Conservation (phyloP, 1,140 invertebrate species). For the Neodiprion virginianus region DNA sequence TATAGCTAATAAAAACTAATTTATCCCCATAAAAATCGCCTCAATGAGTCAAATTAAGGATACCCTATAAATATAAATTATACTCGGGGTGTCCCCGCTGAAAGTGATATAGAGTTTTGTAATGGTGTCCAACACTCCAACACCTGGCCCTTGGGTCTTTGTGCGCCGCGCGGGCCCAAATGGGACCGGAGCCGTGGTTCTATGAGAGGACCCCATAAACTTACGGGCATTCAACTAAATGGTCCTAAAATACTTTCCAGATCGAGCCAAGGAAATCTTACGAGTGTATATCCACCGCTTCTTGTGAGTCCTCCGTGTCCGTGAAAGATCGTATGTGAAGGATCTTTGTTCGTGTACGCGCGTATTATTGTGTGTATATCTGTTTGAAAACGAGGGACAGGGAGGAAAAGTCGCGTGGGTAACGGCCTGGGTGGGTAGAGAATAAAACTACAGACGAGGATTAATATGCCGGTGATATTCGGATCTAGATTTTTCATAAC, state of each 20-base stretch:
- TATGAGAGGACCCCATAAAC: slow-evolving; percentile 43
- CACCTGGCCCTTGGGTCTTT: slow-evolving; percentile 46
- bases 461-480: slow-evolving; percentile 25
- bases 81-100: slow-evolving; percentile 37
- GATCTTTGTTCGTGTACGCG: not conserved
- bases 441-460: slow-evolving; percentile 46
- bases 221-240: slow-evolving; percentile 42
- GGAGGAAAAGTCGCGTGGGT: not conserved
- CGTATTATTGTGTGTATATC: not conserved
- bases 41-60: slow-evolving; percentile 45
- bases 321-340: not conserved
- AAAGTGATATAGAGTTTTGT: slow-evolving; percentile 55
- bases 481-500: not conserved
- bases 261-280: slow-evolving; percentile 17
- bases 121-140: slow-evolving; percentile 48
- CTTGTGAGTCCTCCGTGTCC: not conserved
- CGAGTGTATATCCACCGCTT: not conserved
- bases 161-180: slow-evolving; percentile 31
- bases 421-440: slow-evolving; percentile 33
- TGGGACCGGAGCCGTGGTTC: slow-evolving; percentile 27
- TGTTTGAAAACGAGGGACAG: not conserved
- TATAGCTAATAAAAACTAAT: slow-evolving; percentile 42
- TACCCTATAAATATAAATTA: slow-evolving; percentile 44
- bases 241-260: slow-evolving; percentile 47
- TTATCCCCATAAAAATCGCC: slow-evolving; percentile 44